These are phyloP conservation scores for Madoqua kirkii DNA, from an alignment of 2,113 vertebrate species.

Conservation along the genomic window DNA sequence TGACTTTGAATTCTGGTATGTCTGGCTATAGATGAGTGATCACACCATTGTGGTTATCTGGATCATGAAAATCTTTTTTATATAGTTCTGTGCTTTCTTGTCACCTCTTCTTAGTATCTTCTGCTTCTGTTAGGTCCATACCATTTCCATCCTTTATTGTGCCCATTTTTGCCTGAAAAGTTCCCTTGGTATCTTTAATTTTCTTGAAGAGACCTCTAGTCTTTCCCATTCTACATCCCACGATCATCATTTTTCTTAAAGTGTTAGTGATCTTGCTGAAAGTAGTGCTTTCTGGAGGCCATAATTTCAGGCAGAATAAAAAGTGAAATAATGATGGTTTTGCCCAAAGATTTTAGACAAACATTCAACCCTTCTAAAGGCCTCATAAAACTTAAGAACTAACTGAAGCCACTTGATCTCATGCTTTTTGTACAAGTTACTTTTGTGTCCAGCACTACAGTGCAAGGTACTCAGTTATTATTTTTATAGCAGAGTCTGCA, in stretches of 20 bases:
- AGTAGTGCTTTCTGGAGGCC: slow-evolving; percentile 38
- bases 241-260: slow-evolving; percentile 30
- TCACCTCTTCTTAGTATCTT: neutral
- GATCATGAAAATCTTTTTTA: neutral
- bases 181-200: neutral
- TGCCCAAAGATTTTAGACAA: slow-evolving; percentile 40
- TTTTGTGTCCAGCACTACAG: slow-evolving; percentile 27
- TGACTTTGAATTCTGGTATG: neutral
- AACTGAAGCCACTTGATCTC: slow-evolving; percentile 35
- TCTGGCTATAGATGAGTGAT: neutral
- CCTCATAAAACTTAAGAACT: slow-evolving; percentile 38
- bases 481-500: neutral
- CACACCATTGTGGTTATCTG: neutral
- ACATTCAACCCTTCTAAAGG: slow-evolving; percentile 40
- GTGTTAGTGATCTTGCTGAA: slow-evolving; percentile 45
- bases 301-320: slow-evolving; percentile 58
- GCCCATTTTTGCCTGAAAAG: neutral
- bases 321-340: slow-evolving; percentile 38
- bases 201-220: neutral
- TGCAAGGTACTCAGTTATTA: neutral
- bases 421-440: slow-evolving; percentile 16
- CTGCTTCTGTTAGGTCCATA: neutral
- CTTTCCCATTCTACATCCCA: neutral
- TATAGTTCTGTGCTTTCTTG: neutral
- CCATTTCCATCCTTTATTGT: neutral